Evolutionary conservation across 2,888 invertebrate genomes (phyloP), one percentile per base, ranked within the genome.

Genomic region (Euspilapteryx auroguttella): DNA sequence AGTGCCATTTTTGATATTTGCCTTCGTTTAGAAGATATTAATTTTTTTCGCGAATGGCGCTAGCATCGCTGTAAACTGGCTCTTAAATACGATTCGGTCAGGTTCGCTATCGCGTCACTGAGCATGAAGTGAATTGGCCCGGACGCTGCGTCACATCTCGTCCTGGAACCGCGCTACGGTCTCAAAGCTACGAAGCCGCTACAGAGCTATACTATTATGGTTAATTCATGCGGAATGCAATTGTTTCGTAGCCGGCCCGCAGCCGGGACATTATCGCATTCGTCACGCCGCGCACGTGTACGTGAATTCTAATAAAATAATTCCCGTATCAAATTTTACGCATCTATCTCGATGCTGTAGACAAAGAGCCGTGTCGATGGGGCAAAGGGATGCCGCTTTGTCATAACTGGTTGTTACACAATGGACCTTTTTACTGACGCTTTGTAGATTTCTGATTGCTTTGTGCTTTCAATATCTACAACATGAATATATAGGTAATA

Each of bases 261-360:
- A 42, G 48, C 54, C 49, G 49, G 57, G 54, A 66, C 65, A 64
- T 65, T 69, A 73, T 71, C 71, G 58, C 55, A 61, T 73, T 68
- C 66, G 75, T 69, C 69, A 73, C 62, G 66, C 59, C 51, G 57
- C 61, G 71, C 75, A 75, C 75, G 75, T 75, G 75, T 68, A 53
- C 58, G 55, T 53, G 57, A 53, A 56, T 68, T 65, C 69, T 68
- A 73, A 71, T 73, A 68, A 65, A 69, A 69, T 73, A 66, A 73
- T 73, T 71, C 71, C 71, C 71, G 73, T 69, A 69, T 73, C 71
- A 61, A 75, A 75, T 75, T 71, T 62, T 65, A 68, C 63, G 57
- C 69, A 61, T 57, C 61, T 73, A 73, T 71, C 73, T 64, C 58
- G 75, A 71, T 71, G 57, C 65, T 54, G 57, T 56, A 69, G 68